Evolutionary conservation across 2,113 vertebrate species (phyloP), one percentile per base, ranked within the genome.

Genomic region (Eptesicus fuscus): DNA sequence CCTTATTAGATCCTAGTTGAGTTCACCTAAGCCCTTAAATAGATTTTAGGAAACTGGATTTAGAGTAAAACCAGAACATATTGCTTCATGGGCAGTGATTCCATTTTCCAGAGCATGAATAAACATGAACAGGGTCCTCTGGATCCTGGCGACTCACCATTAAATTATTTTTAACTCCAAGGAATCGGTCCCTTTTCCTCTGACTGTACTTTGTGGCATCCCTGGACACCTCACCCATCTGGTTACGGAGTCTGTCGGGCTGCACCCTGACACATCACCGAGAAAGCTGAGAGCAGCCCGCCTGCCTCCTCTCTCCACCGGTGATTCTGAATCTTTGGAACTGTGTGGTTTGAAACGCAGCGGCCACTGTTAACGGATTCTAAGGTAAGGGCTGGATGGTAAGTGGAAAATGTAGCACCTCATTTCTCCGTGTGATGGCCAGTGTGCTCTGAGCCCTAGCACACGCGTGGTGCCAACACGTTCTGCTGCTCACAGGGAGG

Each of bases 31-130:
- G 56, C 87, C 92, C 79, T 93, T 95, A 95, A 95, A 92, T 40
- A 93, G 88, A 87, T 93, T 94, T 95, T 92, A 95, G 92, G 74
- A 95, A 97, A 89, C 88, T 78, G 35, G 83, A 77, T 96, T 97
- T 95, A 88, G 59, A 96, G 93, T 89, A 93, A 96, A 96, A 93
- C 91, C 89, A 96, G 91, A 95, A 87, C 95, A 96, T 90, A 92
- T 22, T 94, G 91, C 76, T 94, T 76, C 63, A 77, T 95, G 91
- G 85, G 93, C 59, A 74, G 51, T 82, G 91, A 91, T 89, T 95
- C 88, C 83, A 92, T 89, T 93, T 83, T 96, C 73, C 78, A 96
- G 65, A 40, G 70, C 79, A 92, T 95, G 88, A 97, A 96, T 91
- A 96, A 97, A 97, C 79, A 94, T 91, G 28, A 94, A 82, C 83